phyloP scores from a whole-genome alignment of 2,113 vertebrate species.

The Brevimyrus niger region DNA sequence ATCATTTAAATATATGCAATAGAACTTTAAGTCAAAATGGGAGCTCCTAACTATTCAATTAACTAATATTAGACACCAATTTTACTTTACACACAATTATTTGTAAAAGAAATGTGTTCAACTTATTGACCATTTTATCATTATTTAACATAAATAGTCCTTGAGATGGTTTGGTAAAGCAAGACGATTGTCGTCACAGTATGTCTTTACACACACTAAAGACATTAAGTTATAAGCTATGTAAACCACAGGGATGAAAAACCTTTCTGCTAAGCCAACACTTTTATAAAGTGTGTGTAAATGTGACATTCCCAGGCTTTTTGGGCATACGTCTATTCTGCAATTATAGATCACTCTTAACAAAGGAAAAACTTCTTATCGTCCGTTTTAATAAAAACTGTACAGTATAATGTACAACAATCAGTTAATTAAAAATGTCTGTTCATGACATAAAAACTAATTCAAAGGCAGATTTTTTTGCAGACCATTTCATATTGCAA shows the following conservation, averaged over 20 bases:
- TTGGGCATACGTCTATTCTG: background rate
- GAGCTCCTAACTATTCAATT: background rate
- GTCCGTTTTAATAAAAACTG: background rate
- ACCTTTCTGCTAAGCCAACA: background rate
- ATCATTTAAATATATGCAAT: background rate
- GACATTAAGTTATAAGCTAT: background rate
- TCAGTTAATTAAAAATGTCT: background rate
- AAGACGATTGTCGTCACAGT: background rate
- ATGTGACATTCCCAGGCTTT: background rate
- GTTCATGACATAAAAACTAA: background rate
- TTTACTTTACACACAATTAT: background rate
- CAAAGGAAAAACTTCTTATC: background rate
- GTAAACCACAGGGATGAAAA: constrained; percentile 1
- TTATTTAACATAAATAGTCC: background rate
- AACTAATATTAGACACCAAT: background rate
- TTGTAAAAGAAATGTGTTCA: background rate
- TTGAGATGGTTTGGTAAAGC: background rate
- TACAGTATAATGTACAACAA: constrained; percentile 2
- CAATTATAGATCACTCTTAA: background rate
- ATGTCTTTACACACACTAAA: background rate
- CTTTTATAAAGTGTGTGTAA: background rate
- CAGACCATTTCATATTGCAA: background rate
- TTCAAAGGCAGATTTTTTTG: background rate
- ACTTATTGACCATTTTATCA: background rate
- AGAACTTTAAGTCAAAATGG: background rate